phyloP scores from a whole-genome alignment of 1,140 invertebrate species.

The Acyrthosiphon pisum region DNA sequence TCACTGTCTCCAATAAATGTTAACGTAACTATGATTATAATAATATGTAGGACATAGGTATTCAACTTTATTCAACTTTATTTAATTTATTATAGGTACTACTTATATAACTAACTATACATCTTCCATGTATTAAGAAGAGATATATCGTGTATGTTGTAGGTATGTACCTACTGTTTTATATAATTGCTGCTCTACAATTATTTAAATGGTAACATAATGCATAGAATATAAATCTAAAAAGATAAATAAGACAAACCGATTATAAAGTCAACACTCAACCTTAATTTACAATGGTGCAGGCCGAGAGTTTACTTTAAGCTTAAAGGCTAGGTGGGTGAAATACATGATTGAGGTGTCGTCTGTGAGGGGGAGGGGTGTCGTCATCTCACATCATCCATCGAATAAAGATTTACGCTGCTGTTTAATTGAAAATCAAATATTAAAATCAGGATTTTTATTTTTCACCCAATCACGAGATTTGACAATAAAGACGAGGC shows the following conservation, averaged over 20 bases:
- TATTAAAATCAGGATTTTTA: neutral
- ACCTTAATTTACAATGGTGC: neutral
- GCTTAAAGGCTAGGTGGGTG: no score
- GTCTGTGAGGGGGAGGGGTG: no score
- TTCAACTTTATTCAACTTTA: neutral
- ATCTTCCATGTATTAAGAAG: neutral
- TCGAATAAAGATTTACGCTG: neutral
- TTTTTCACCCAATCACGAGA: neutral
- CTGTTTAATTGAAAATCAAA: neutral
- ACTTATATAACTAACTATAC: neutral
- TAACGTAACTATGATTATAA: neutral
- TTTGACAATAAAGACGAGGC: neutral
- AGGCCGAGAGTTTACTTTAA: neutral
- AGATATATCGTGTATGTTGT: neutral
- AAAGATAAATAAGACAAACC: neutral
- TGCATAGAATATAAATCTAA: neutral
- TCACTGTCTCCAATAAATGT: neutral
- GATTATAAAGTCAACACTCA: neutral
- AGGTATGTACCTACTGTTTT: neutral
- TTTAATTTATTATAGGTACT: neutral
- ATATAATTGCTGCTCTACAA: neutral
- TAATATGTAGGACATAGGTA: neutral
- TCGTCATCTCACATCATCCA: neutral
- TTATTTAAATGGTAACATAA: neutral
- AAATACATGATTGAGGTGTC: neutral